Evolutionary conservation across 2,888 invertebrate species (phyloP).

Genomic region (Pandemis heparana): DNA sequence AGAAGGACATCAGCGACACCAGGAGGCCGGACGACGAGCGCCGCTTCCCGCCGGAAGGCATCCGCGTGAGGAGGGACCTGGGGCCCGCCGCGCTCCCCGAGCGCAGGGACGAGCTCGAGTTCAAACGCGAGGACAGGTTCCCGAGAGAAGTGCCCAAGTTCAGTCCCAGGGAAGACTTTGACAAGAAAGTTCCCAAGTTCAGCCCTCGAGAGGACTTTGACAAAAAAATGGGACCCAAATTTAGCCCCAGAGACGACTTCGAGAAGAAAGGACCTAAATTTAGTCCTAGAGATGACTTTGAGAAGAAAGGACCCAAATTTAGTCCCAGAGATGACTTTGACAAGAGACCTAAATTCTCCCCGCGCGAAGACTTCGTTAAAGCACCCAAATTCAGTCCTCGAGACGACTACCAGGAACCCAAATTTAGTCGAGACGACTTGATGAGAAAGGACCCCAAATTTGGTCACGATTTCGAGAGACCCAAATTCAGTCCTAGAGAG

Average conservation of each 20-base stretch:
- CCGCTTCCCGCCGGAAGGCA: slow-evolving; percentile 32
- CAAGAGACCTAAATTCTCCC: slow-evolving; percentile 13
- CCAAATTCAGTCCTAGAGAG: slow-evolving; percentile 38
- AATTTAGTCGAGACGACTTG: slow-evolving; percentile 25
- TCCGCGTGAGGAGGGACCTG: slow-evolving; percentile 45
- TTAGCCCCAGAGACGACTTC: slow-evolving; percentile 24
- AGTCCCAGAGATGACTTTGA: slow-evolving; percentile 32
- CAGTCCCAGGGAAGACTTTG: slow-evolving; percentile 24
- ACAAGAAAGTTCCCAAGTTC: slow-evolving; percentile 37
- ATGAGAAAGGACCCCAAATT: slow-evolving; percentile 20
- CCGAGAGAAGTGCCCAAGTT: slow-evolving; percentile 32
- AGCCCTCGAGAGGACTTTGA: slow-evolving; percentile 29
- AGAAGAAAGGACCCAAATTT: slow-evolving; percentile 26
- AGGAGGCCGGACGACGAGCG: slow-evolving; percentile 28
- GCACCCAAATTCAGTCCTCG: slow-evolving; percentile 20
- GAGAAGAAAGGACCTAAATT: slow-evolving; percentile 28
- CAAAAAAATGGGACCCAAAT: slow-evolving; percentile 9
- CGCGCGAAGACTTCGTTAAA: slow-evolving; percentile 14
- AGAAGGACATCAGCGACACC: slow-evolving; percentile 40
- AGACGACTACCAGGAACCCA: slow-evolving; percentile 19
- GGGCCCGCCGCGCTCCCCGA: slow-evolving; percentile 25
- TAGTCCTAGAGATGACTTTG: slow-evolving; percentile 31
- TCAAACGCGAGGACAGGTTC: slow-evolving; percentile 46
- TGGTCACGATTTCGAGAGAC: slow-evolving; percentile 23
- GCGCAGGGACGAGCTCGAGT: slow-evolving; percentile 44